A percentile compares a stretch with the other conserved stretches of the same genome.
These are phyloP conservation scores for Netelia inedita DNA, from an alignment of 2,888 invertebrate genomes.

Conservation along the genomic window DNA sequence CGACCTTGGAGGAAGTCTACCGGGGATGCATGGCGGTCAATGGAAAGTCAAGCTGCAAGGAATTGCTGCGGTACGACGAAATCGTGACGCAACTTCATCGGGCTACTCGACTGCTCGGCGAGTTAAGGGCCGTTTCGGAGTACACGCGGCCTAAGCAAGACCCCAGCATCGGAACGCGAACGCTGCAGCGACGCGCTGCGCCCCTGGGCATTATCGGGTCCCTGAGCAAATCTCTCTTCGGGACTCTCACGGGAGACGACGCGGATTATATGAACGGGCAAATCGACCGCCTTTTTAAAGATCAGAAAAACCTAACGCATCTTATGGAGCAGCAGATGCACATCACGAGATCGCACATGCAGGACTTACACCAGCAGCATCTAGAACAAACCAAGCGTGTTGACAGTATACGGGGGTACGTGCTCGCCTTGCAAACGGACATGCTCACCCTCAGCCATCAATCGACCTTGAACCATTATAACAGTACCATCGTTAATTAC, in stretches of 20 bases:
- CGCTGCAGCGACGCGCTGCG: not conserved
- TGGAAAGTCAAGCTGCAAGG: not conserved
- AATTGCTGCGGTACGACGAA: not conserved
- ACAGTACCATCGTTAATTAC: not conserved
- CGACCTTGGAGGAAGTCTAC: not conserved
- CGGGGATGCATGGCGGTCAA: conserved; percentile 6
- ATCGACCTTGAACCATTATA: not conserved
- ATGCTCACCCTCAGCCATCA: not conserved
- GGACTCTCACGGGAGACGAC: conserved; percentile 1
- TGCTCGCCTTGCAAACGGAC: not conserved
- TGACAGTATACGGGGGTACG: not conserved
- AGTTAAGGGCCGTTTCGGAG: not conserved
- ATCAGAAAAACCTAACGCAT: not conserved
- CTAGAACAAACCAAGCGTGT: not conserved
- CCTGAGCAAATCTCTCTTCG: conserved; percentile 13
- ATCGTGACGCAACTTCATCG: not conserved
- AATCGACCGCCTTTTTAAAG: conserved; percentile 5
- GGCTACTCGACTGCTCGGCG: not conserved
- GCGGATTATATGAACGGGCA: not conserved
- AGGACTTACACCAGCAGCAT: conserved; percentile 14
- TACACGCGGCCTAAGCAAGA: not conserved
- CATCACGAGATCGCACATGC: conserved; percentile 12
- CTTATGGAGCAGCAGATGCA: conserved; percentile 32
- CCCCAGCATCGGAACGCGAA: not conserved
- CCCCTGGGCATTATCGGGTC: conserved; percentile 26